A percentile compares a stretch with the other conserved stretches of the same genome.
phyloP scores from a whole-genome alignment of 2,888 invertebrate species.

The Watsonalla binaria region DNA sequence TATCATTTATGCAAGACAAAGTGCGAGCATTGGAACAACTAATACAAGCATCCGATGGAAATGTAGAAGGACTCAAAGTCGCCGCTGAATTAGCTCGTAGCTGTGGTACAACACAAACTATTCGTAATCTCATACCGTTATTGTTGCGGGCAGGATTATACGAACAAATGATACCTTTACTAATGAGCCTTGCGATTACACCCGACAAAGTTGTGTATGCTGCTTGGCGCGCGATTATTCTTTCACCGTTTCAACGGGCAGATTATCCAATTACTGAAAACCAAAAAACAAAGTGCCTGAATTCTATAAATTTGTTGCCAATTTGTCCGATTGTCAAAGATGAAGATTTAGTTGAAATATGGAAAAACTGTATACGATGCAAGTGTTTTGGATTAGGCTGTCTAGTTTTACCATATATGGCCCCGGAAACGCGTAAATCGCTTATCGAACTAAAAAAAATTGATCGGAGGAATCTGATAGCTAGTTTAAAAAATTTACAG shows the following conservation, averaged over 20 bases:
- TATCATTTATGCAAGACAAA: conserved; percentile 66
- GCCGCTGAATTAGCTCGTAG: conserved; percentile 51
- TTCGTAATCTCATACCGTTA: conserved; percentile 48
- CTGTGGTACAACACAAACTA: conserved; percentile 49
- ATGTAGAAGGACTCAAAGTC: conserved; percentile 53
- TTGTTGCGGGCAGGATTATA: conserved; percentile 49
- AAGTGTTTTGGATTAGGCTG: conserved; percentile 67
- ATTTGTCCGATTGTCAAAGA: conserved; percentile 66
- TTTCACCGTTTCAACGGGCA: conserved; percentile 67
- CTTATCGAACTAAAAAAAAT: conserved; percentile 62
- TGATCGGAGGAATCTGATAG: conserved; percentile 64
- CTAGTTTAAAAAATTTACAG: conserved; percentile 67
- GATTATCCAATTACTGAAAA: conserved; percentile 71
- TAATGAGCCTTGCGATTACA: conserved; percentile 50
- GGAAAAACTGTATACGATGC: conserved; percentile 68
- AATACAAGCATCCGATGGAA: conserved; percentile 48
- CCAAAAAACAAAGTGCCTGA: conserved; percentile 63
- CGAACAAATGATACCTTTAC: conserved; percentile 62
- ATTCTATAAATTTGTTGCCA: conserved; percentile 64
- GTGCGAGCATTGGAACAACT: conserved; percentile 58
- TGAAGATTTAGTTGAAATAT: conserved; percentile 66
- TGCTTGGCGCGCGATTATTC: conserved; percentile 65
- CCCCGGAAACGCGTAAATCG: conserved; percentile 49
- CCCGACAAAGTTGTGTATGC: conserved; percentile 52
- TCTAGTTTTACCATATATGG: conserved; percentile 68